These are phyloP conservation scores for Caenorhabditis macrosperma DNA, from an alignment of 2,888 invertebrate genomes.

Conservation along the genomic window DNA sequence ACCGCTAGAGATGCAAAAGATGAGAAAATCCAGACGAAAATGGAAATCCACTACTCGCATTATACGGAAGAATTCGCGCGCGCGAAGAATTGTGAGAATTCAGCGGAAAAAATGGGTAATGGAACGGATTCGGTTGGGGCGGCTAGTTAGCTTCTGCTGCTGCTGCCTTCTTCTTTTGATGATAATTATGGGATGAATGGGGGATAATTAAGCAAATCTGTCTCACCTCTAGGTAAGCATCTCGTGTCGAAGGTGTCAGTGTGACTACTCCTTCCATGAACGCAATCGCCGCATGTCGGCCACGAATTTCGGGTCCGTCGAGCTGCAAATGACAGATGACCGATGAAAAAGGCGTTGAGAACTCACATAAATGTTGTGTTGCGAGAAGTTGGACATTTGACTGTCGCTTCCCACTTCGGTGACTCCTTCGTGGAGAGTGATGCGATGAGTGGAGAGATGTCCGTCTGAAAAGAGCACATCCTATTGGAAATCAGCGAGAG, in stretches of 20 bases:
- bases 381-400: slow-evolving; percentile 76
- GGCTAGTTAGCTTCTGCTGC: not conserved
- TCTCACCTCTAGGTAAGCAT: slow-evolving; percentile 89
- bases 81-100: not conserved
- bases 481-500: not conserved
- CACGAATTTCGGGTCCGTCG: slow-evolving; percentile 92
- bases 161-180: slow-evolving; percentile 3
- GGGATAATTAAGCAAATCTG: not conserved
- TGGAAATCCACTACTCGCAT: not conserved
- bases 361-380: slow-evolving; percentile 68
- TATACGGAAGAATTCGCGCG: not conserved
- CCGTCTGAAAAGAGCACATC: slow-evolving; percentile 25
- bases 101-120: not conserved
- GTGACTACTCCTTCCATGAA: slow-evolving; percentile 92
- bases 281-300: slow-evolving; percentile 95
- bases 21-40: not conserved
- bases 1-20: slow-evolving; percentile 18
- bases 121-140: slow-evolving; percentile 25
- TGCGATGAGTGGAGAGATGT: slow-evolving; percentile 38
- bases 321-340: slow-evolving; percentile 81
- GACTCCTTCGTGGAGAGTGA: slow-evolving; percentile 82
- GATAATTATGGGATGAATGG: not conserved
- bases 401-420: slow-evolving; percentile 88
- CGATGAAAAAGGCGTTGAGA: slow-evolving; percentile 1
- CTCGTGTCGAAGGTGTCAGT: slow-evolving; percentile 92